Base-by-base conservation (phyloP, 2,797 vertebrate species). In the Hypotaenidia okinawae region DNA sequence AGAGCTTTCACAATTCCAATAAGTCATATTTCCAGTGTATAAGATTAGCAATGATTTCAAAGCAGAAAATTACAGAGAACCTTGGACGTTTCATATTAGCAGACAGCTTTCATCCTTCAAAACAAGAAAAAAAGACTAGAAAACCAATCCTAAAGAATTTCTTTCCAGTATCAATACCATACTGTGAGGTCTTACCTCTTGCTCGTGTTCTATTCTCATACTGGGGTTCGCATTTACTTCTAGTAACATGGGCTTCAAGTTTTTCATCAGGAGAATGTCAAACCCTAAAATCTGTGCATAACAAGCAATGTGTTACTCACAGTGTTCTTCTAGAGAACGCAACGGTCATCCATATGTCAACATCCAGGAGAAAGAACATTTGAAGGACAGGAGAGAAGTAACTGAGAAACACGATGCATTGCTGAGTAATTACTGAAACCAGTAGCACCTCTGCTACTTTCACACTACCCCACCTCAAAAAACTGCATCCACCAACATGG, bases 181-280 rank as follows among this genome's bases (percentile, higher is more conserved):
- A 27, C 3, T 30, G 51, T 52, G 16, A 87, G 59, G 28, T 73
- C 98, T 98, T 94, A 99, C 99, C 98, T 99, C 99, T 72, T 99
- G 98, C 83, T 99, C 99, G 1, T 99, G 99, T 83, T 99, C 99
- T 67, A 99, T 99, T 91, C 99, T 99, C 99, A 99, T 99, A 96
- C 99, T 99, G 94, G 99, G 99, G 96, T 99, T 99, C 87, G 99
- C 99, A 68, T 99, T 99, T 79, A 99, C 99, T 97, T 99, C 99
- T 41, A 99, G 97, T 67, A 99, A 97, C 19, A 99, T 93, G 16
- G 99, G 99, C 97, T 99, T 99, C 97, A 99, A 96, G 96, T 99
- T 99, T 98, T 99, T 99, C 99, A 98, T 99, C 97, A 99, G 98
- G 80, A 99, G 98, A 90, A 99, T 99, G 97, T 99, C 99, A 97